Conservation (phyloP, 2,113 vertebrate genomes). For the Salminus brasiliensis region DNA sequence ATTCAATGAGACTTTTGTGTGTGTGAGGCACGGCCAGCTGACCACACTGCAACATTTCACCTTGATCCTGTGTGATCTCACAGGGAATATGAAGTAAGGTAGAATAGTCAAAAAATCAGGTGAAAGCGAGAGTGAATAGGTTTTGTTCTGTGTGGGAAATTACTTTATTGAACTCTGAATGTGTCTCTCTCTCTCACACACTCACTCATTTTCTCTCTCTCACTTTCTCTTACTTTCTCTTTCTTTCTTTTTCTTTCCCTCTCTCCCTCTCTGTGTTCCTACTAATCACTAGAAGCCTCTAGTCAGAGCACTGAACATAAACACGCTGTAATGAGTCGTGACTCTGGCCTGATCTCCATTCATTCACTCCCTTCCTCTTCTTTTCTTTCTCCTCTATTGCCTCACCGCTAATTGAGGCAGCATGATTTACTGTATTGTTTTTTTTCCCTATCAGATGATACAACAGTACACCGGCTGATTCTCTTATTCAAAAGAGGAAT, state of each 20-base stretch:
- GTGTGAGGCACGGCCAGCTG: neutral
- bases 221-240: neutral
- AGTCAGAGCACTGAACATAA: neutral
- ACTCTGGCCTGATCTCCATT: conserved; percentile 31
- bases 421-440: conserved; percentile 3
- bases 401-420: conserved; percentile 27
- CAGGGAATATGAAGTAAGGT: neutral
- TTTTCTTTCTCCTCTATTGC: neutral
- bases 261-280: neutral
- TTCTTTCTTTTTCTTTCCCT: neutral
- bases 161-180: conserved; percentile 48
- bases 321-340: conserved; percentile 39
- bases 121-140: conserved; percentile 43
- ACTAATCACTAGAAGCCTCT: conserved; percentile 17
- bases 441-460: conserved; percentile 1
- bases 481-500: neutral
- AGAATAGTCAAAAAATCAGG: conserved; percentile 19
- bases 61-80: conserved; percentile 41
- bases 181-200: conserved; percentile 5
- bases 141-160: conserved; percentile 48
- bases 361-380: conserved; percentile 10
- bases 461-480: neutral
- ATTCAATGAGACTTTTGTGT: conserved; percentile 3
- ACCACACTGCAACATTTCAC: conserved; percentile 33
- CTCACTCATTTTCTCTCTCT: too few relatives aligned